These are phyloP conservation scores for Kryptolebias ocellatus DNA, from an alignment of 2,797 vertebrate genomes.

Conservation along the genomic window DNA sequence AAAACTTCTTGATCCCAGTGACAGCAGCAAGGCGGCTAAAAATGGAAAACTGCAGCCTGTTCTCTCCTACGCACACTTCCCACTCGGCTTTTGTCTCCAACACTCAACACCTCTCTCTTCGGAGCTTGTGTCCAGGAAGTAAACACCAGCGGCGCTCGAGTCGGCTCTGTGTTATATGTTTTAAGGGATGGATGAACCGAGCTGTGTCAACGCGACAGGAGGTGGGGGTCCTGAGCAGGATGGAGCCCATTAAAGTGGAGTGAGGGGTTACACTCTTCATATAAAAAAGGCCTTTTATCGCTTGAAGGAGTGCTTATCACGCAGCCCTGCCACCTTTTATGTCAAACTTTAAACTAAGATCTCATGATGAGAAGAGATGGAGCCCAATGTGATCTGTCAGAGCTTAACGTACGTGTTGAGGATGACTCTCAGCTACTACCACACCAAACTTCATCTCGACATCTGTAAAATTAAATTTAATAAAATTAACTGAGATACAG, in stretches of 20 bases:
- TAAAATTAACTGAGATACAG: too few relatives aligned
- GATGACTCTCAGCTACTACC: too few relatives aligned
- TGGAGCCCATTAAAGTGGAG: constrained; percentile 60
- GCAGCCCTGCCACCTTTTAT: too few relatives aligned
- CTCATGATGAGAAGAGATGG: too few relatives aligned
- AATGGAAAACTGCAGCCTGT: constrained; percentile 74
- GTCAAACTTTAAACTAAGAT: too few relatives aligned
- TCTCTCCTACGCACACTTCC: constrained; percentile 75
- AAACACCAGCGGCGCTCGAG: constrained; percentile 49
- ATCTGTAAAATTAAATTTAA: too few relatives aligned
- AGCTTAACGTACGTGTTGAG: too few relatives aligned
- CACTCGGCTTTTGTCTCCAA: constrained; percentile 75
- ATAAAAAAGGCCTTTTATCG: too few relatives aligned
- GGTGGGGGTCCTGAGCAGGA: constrained; percentile 25
- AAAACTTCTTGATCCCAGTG: constrained; percentile 62
- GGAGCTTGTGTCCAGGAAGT: constrained; percentile 63
- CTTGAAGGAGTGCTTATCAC: too few relatives aligned
- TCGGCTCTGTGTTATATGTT: constrained; percentile 37
- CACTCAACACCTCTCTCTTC: constrained; percentile 64
- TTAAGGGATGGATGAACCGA: constrained; percentile 22
- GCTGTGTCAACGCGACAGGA: background rate
- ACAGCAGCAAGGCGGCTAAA: constrained; percentile 65
- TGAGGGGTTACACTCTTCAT: constrained; percentile 49
- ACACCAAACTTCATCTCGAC: too few relatives aligned
- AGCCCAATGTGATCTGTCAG: too few relatives aligned